These are phyloP conservation scores for Solen grandis DNA, from an alignment of 1,140 invertebrate species.

Conservation along the genomic window DNA sequence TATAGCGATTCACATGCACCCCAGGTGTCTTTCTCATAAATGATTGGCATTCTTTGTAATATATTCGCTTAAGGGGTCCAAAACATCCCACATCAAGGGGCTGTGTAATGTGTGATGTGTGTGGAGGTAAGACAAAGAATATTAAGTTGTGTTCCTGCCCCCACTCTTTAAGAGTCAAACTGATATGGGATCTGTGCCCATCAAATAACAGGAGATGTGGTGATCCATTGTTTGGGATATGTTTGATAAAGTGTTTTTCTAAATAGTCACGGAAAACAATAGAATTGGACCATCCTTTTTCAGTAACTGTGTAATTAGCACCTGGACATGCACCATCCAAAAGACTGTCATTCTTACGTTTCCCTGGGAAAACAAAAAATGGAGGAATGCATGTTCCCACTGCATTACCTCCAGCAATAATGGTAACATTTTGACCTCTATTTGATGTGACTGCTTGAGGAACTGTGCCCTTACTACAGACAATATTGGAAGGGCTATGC, in stretches of 20 bases:
- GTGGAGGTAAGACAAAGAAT: conserved; percentile 19
- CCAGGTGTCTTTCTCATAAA: conserved; percentile 16
- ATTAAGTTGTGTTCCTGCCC: conserved; percentile 15
- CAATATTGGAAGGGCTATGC: conserved; percentile 67
- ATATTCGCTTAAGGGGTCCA: conserved; percentile 20
- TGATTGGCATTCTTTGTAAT: conserved; percentile 24
- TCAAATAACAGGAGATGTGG: conserved; percentile 18
- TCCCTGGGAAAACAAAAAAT: conserved; percentile 79
- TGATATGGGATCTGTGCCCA: conserved; percentile 40
- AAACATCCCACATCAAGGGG: conserved; percentile 18
- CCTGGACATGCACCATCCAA: conserved; percentile 26
- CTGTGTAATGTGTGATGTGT: conserved; percentile 25
- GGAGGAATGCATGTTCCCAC: conserved; percentile 73
- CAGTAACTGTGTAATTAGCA: conserved; percentile 3
- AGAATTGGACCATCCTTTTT: conserved; percentile 52
- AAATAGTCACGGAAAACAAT: conserved; percentile 34
- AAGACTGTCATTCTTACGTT: conserved; percentile 70
- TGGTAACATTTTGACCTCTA: conserved; percentile 79
- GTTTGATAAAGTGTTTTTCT: conserved; percentile 21
- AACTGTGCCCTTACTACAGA: neutral
- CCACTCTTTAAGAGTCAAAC: conserved; percentile 20
- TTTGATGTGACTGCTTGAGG: conserved; percentile 74
- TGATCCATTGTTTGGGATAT: conserved; percentile 22
- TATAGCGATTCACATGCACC: neutral
- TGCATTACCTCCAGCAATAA: conserved; percentile 78